Base-by-base conservation (phyloP, 2,113 vertebrate species). In the Centrocercus urophasianus region DNA sequence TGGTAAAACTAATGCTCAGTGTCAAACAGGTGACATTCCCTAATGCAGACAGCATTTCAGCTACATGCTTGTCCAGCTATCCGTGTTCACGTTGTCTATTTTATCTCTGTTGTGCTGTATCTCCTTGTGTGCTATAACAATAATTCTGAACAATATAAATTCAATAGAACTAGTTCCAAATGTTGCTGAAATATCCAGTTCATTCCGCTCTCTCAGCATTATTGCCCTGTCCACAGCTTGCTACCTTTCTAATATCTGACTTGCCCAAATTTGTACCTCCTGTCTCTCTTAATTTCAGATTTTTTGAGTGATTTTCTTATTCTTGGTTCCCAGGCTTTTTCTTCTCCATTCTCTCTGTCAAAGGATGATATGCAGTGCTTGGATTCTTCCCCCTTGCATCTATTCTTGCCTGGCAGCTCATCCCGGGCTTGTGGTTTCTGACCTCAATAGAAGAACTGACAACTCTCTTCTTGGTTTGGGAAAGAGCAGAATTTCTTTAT, bases 401-500 rank as follows among this genome's bases (percentile, higher is more conserved):
- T 28, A 10, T 74, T 34, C 34, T 83, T 90, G n/a, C 67, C 47
- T 67, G 32, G 17, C 64, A 64, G 64, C 56, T 80, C 82, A 64
- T 52, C 28, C 15, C n/a, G 38, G 50, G 7, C 38, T 60, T 77
- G 47, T 38, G 48, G 8, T 77, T 91, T 88, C 64, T 91, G 82
- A 92, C 78, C 75, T 89, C 60, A 89, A 3, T 1, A 85, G 59
- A 74, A 81, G 36, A 85, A 86, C 59, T 93, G 56, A 66, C 75
- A 80, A 32, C 64, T 64, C 5, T 69, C 17, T 79, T 48, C 25
- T 77, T 83, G 60, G 32, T 64, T 95, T 83, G n/a, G 76, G 50
- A 88, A 91, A 80, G 19, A 91, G 48, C 19, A 79, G 42, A 38
- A 80, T 88, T 94, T 95, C 64, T 88, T 86, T 88, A 86, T 94